Evolutionary conservation across 2,888 invertebrate species (phyloP).

Genomic region (Hypercompe scribonia): DNA sequence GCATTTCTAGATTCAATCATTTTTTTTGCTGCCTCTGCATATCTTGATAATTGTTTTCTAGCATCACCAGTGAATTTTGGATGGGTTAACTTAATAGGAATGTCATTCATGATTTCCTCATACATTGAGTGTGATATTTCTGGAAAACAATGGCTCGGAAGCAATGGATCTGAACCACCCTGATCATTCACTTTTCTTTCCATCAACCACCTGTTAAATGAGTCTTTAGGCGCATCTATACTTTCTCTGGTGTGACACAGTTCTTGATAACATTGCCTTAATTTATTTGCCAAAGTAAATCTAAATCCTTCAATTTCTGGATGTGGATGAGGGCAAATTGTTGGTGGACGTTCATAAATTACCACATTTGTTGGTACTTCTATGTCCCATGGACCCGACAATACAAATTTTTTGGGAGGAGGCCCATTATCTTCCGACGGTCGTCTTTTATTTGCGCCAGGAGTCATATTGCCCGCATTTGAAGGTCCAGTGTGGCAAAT

Average conservation of each 20-base stretch:
- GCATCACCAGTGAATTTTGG: conserved; percentile 98
- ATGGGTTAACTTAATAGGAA: conserved; percentile 97
- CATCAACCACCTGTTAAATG: conserved; percentile 98
- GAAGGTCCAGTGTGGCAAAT: conserved; percentile 88
- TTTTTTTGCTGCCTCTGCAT: conserved; percentile 98
- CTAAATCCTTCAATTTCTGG: conserved; percentile 97
- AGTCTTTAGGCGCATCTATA: conserved; percentile 98
- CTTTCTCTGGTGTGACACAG: conserved; percentile 96
- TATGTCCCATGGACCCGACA: conserved; percentile 98
- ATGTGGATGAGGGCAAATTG: conserved; percentile 95
- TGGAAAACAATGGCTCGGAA: conserved; percentile 96
- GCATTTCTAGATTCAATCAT: conserved; percentile 98
- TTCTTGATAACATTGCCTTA: conserved; percentile 97
- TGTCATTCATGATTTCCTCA: conserved; percentile 99
- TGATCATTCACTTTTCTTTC: conserved; percentile 96
- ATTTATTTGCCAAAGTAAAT: conserved; percentile 92
- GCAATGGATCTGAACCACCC: conserved; percentile 94
- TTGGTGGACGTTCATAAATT: conserved; percentile 94
- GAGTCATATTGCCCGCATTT: conserved; percentile 80
- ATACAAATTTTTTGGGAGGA: conserved; percentile 93
- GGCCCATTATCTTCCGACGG: conserved; percentile 94
- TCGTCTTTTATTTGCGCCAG: conserved; percentile 89
- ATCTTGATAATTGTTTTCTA: conserved; percentile 95
- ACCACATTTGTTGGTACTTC: conserved; percentile 97
- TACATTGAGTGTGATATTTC: conserved; percentile 98